These are phyloP conservation scores for Urocolius indicus DNA, from an alignment of 2,113 vertebrate species.

Conservation along the genomic window DNA sequence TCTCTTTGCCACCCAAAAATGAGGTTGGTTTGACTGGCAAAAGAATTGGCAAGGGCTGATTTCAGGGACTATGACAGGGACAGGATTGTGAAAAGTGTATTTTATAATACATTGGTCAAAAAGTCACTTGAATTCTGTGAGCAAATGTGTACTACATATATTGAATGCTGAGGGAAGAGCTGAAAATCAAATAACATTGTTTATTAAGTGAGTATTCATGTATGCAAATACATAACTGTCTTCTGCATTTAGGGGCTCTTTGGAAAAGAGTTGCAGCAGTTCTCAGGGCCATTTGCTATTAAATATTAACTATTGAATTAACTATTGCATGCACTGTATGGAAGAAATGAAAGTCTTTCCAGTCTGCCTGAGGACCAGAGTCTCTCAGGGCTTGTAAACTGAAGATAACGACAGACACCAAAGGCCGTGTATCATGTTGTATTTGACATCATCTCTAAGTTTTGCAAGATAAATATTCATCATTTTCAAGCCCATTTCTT, in stretches of 20 bases:
- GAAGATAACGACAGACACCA: background rate
- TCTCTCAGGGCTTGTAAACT: background rate
- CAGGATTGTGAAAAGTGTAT: background rate
- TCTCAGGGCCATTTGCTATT: slow-evolving; percentile 4
- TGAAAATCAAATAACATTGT: slow-evolving; percentile 15
- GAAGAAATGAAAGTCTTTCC: slow-evolving; percentile 5
- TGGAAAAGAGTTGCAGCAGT: background rate
- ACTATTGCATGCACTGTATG: background rate
- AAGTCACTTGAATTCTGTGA: background rate
- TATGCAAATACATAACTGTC: slow-evolving; percentile 7
- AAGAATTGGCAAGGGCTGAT: background rate
- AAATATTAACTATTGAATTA: slow-evolving; percentile 31
- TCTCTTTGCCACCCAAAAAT: background rate
- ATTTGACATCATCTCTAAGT: background rate
- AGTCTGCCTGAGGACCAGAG: background rate
- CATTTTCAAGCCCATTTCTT: background rate
- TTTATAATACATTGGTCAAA: background rate
- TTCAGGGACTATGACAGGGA: background rate
- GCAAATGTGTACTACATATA: background rate
- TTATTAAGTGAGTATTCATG: slow-evolving; percentile 40
- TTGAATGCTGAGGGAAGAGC: background rate
- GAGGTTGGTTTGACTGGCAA: background rate
- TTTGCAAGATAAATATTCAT: background rate
- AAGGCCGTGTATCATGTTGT: background rate
- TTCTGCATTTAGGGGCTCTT: background rate